phyloP scores from a whole-genome alignment of 2,113 vertebrate species.

The Embiotoca jacksoni region DNA sequence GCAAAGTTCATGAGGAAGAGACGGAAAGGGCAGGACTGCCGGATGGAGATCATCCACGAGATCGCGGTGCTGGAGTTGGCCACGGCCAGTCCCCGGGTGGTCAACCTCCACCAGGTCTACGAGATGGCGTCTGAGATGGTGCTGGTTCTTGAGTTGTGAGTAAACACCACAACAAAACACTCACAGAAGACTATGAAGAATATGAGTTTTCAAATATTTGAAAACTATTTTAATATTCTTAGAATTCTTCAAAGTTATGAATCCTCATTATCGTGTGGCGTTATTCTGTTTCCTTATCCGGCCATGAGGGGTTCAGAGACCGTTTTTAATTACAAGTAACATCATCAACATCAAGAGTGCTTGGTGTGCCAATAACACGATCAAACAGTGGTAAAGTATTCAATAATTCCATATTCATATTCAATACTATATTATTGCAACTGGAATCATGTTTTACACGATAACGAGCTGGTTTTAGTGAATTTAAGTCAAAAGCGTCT shows the following conservation, averaged over 20 bases:
- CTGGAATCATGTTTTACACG: too few species aligned
- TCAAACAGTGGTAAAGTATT: too few species aligned
- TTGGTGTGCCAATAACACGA: too few species aligned
- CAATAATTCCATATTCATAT: too few species aligned
- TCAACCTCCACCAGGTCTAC: conserved; percentile 83
- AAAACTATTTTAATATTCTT: conserved; percentile 1
- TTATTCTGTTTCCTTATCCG: neutral
- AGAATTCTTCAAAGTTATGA: neutral
- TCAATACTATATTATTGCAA: too few species aligned
- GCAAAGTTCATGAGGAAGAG: conserved; percentile 87
- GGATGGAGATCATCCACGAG: conserved; percentile 84
- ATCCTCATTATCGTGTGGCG: neutral
- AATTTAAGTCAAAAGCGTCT: too few species aligned
- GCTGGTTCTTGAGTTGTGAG: conserved; percentile 86
- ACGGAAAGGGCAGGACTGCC: conserved; percentile 85
- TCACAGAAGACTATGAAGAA: neutral
- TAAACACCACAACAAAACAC: conserved; percentile 9
- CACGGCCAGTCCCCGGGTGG: conserved; percentile 71
- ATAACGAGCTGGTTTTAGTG: too few species aligned
- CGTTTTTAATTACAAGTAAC: too few species aligned
- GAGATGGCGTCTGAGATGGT: conserved; percentile 86
- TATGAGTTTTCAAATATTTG: neutral
- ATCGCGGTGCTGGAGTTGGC: conserved; percentile 83
- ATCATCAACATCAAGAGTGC: too few species aligned
- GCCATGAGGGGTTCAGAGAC: neutral